Base-by-base conservation (phyloP, 2,113 vertebrate species). In the Mellivora capensis region DNA sequence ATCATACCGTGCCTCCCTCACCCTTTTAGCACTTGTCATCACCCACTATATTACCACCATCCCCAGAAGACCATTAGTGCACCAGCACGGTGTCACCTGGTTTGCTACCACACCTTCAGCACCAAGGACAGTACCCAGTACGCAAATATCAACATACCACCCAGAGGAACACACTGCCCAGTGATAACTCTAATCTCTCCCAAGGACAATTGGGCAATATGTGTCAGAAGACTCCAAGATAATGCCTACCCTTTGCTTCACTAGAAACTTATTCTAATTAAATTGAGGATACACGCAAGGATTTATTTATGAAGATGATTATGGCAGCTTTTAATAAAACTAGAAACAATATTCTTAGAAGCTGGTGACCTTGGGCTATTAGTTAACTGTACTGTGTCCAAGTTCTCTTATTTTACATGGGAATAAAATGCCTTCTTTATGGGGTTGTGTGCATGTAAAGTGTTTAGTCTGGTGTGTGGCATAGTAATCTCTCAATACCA, bases 101-200 rank as follows among this genome's bases (percentile, higher is more conserved):
- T 5, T 34, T 13, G 0, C 27, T 0, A 37, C 6, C 5, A 15
- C 21, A 13, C 10, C 17, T 71, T 97, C 90, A 97, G 97, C 94
- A 97, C 97, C 96, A 97, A 93, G 97, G 95, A 97, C 95, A 97
- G 97, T 87, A 37, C 90, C 90, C 4, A 8, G 11, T 0, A 0
- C 0, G 31, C 20, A 3, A 2, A 0, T 0, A 6, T 52, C n/a
- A 37, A 11, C 2, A 12, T 14, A 34, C 34, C 2, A 6, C 27
- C 3, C 11, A 27, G 23, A 31, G 0, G 4, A 42, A 21, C 18
- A 9, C 27, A 2, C 54, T 0, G 15, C 8, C 8, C 52, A 14
- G 20, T 1, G 34, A 49, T 18, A 29, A 34, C n/a, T n/a, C 49
- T 25, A 9, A 29, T 12, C 29, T 77, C 76, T 89, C 91, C 69